Percentiles rank a stretch among this genome's conserved stretches.
phyloP scores from a whole-genome alignment of 2,797 vertebrate genomes.

The Amniataba percoides region DNA sequence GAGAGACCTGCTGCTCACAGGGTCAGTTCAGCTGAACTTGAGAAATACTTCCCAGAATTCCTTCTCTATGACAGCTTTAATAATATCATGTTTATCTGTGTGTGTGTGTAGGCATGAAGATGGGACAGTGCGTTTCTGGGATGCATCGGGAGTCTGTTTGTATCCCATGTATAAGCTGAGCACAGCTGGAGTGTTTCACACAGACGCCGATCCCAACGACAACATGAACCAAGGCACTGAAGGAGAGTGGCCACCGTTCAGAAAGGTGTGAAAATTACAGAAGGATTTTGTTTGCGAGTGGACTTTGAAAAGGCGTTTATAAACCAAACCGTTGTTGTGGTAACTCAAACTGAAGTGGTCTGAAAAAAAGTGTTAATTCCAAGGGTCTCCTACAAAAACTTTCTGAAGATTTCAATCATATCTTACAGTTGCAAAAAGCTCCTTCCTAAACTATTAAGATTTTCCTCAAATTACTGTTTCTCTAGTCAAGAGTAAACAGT shows the following conservation, averaged over 20 bases:
- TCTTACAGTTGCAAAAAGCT: background rate
- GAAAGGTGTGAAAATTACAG: slow-evolving; percentile 88
- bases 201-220: slow-evolving; percentile 92
- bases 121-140: slow-evolving; percentile 97
- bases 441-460: no score
- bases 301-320: background rate
- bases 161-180: slow-evolving; percentile 94
- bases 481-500: background rate
- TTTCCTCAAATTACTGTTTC: background rate
- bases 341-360: background rate
- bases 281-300: background rate
- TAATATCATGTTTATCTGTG: background rate
- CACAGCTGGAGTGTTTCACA: slow-evolving; percentile 93
- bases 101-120: slow-evolving; percentile 91
- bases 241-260: slow-evolving; percentile 97
- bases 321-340: background rate
- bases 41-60: background rate
- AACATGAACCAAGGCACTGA: slow-evolving; percentile 92
- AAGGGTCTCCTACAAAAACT: background rate
- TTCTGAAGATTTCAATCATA: background rate
- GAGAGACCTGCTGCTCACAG: slow-evolving; percentile 96
- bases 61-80: background rate
- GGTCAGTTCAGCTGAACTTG: slow-evolving; percentile 83
- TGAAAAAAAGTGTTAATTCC: background rate
- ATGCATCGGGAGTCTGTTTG: slow-evolving; percentile 95